Base-by-base conservation (phyloP, 2,113 vertebrate species). In the Spilogale gracilis region DNA sequence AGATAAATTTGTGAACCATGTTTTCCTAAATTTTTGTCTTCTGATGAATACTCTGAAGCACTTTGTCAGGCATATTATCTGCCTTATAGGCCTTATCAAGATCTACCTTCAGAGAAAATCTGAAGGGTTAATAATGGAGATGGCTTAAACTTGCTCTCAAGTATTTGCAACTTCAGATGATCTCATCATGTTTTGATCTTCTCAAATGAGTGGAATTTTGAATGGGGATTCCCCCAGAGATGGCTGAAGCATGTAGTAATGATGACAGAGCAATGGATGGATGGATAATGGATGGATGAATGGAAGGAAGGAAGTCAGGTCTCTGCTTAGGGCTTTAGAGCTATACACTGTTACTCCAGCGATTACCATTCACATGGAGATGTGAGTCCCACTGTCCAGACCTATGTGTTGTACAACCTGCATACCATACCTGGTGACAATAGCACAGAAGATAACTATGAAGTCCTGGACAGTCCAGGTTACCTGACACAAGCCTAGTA, bases 141-240 rank as follows among this genome's bases (percentile, higher is more conserved):
- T 6, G 17, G 18, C 21, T 84, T 94, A 81, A 89, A 71, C 32
- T 61, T 52, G 38, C 48, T 38, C 27, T 82, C 27, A 50, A 20
- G 9, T 43, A 65, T 67, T 89, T 58, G 1, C 32, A 93, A 85
- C 52, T 65, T 94, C n/a, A 58, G 50, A 52, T 61, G 17, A 43
- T 84, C 71, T 94, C 85, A 32, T 17, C 30, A 38, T 12, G 61
- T 18, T 85, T 81, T 73, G 56, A 10, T 91, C 27, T 96, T 95
- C 16, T 85, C n/a, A 65, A 60, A 73, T 71, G 84, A 83, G 69
- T 78, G 14, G 76, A 91, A 16, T 83, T 93, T 96, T 87, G 27
- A 93, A 73, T 89, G 30, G 52, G 67, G 20, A 88, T 82, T 79
- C 1, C 9, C 21, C 21, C 4, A 81, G 13, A 54, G 16, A 58